These are phyloP conservation scores for Planiliza haematocheilus DNA, from an alignment of 2,113 vertebrate genomes.

Conservation along the genomic window DNA sequence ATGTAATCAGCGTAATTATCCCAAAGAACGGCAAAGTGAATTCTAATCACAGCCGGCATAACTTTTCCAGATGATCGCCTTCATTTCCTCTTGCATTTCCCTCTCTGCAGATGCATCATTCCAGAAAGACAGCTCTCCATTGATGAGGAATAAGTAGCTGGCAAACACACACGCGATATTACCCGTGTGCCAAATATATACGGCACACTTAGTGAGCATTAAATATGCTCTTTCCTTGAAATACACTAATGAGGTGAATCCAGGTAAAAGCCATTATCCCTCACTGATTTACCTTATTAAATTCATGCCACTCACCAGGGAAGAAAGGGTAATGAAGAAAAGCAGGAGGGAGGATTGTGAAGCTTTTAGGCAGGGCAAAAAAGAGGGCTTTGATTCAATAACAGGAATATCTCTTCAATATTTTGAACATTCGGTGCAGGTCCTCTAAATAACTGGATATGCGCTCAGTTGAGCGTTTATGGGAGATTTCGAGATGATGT, in stretches of 20 bases:
- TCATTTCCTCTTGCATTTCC: constrained; percentile 39
- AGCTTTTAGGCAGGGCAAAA: constrained; percentile 21
- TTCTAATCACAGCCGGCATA: constrained; percentile 46
- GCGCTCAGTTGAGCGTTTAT: constrained; percentile 44
- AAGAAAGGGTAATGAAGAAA: constrained; percentile 13
- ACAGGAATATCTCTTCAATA: constrained; percentile 24
- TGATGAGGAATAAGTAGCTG: constrained; percentile 38
- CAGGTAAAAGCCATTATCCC: constrained; percentile 51
- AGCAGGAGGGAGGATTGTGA: constrained; percentile 7
- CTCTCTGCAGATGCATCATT: constrained; percentile 26
- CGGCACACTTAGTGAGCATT: constrained; percentile 33
- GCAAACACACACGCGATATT: constrained; percentile 19
- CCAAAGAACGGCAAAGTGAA: constrained; percentile 45
- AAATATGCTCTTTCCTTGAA: constrained; percentile 20
- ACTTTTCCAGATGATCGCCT: constrained; percentile 59
- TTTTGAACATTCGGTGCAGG: constrained; percentile 20
- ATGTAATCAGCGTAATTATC: constrained; percentile 65
- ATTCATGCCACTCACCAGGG: constrained; percentile 18
- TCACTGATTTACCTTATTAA: constrained; percentile 48
- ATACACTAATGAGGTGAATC: constrained; percentile 41
- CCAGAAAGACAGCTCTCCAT: constrained; percentile 20
- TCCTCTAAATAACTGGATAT: constrained; percentile 42
- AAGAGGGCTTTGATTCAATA: constrained; percentile 8
- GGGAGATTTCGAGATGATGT: constrained; percentile 50
- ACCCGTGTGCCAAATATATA: constrained; percentile 7